Evolutionary conservation across 2,113 vertebrate species (phyloP).

Genomic region (Platysteira castanea): DNA sequence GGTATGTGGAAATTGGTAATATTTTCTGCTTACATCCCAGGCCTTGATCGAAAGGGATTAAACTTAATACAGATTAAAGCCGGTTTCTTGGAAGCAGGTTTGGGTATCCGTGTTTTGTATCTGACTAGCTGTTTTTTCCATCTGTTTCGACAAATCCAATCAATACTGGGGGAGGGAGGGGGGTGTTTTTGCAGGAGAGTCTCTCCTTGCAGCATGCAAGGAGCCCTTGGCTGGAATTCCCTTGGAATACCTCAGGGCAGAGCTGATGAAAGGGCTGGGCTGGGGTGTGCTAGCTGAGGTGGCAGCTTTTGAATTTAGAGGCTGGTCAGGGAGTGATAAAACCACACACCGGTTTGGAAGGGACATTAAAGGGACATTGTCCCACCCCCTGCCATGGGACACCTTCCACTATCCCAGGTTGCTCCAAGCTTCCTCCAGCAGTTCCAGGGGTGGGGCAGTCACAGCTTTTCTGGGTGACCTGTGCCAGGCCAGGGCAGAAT

Average conservation of each 20-base stretch:
- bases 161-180: background rate
- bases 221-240: background rate
- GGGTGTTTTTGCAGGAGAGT: background rate
- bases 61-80: background rate
- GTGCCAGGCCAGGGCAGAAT: background rate
- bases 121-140: background rate
- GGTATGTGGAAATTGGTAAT: background rate
- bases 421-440: background rate
- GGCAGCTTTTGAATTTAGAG: background rate
- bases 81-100: constrained; percentile 13
- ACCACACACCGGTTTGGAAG: background rate
- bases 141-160: constrained; percentile 36
- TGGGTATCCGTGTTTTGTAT: background rate
- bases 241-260: background rate
- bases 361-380: background rate
- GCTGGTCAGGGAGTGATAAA: background rate
- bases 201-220: background rate
- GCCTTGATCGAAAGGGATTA: constrained; percentile 45
- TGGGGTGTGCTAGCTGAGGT: background rate
- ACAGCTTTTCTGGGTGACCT: background rate
- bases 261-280: background rate
- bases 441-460: background rate
- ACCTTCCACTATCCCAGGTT: background rate
- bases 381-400: background rate
- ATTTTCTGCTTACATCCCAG: constrained; percentile 4